Evolutionary conservation across 2,797 vertebrate genomes (phyloP), one percentile per base, ranked within the genome.

Genomic region (Lycodopsis pacificus): DNA sequence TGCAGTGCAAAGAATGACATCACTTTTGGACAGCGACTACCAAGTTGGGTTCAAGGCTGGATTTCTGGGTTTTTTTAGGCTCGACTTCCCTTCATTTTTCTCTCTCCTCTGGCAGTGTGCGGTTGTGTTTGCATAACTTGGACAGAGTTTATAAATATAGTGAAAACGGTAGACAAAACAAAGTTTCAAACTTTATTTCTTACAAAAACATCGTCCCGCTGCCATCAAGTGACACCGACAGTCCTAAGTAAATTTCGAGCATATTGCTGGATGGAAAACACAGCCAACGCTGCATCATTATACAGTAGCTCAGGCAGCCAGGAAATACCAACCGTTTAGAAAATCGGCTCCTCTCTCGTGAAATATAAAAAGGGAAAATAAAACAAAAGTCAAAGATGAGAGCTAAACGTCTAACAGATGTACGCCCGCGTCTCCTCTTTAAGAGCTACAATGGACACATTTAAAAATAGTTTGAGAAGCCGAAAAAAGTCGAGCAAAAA

Each of bases 101-200:
- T 40, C 4, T n/a, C 54, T 78, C 34, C 46, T 68, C 56, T 86
- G 80, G 80, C 84, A 83, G 67, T 13, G 11, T 63, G 73, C 3
- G 6, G 48, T 56, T 76, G 48, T 89, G 89, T 92, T 90, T 90
- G 88, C 80, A 82, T 82, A 90, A 77, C 73, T 77, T 77, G 71
- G 88, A 90, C 78, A 73, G 82, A 70, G 62, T 91, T 85, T 89
- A 88, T 81, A 91, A 91, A 91, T 85, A 88, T 57, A 67, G 74
- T 64, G 67, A 82, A 79, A 83, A 89, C 30, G 30, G 78, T 82
- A 92, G 89, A 92, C 90, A 81, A 92, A 90, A 91, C 86, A 87
- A 86, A 86, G 82, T 89, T 89, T 86, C 61, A 90, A 82, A 78
- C 79, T 94, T 95, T 94, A 94, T 94, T 94, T 92, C 87, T 92